Evolutionary conservation across 2,113 vertebrate species (phyloP), one percentile per base, ranked within the genome.

Genomic region (Daphoenositta chrysoptera): DNA sequence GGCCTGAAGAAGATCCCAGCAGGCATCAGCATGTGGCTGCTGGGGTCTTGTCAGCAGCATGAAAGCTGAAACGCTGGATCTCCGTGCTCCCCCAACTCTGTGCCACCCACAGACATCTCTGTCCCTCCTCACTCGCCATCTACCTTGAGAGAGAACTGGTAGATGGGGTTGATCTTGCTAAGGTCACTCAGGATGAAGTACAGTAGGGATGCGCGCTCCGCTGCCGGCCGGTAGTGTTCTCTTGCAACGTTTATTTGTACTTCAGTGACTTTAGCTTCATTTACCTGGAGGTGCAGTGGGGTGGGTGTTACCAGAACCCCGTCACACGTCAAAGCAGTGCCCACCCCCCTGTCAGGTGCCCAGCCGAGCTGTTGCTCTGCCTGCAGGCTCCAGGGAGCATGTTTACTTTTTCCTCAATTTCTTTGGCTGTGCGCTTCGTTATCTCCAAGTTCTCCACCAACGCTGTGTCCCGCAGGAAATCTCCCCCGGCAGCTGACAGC

Each of bases 121-220:
- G 54, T 60, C 26, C 63, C 30, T 45, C 44, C 71, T 39, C 6
- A 5, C 6, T 27, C 18, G 7, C 9, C 11, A 2, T 10, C 31
- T 70, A 98, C 98, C 98, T 98, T 98, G 50, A 98, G 97, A 0
- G 98, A 98, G 94, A 98, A 98, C 95, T 98, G 98, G 91, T 98
- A 98, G 93, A 98, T 97, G 93, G 98, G 98, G 90, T 98, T 98
- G 96, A 98, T 98, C 76, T 98, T 98, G 95, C 95, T 95, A 71
- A 98, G 98, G 94, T 98, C 98, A 1, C 97, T 98, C n/a, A 98
- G 96, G 64, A 98, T 98, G 93, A 98, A 98, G 95, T 98, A 98
- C 1, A 98, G 96, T 30, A 98, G 89, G 7, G 98, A 98, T 0
- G 98, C 98, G 2, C 98, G 83, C 82, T 93, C 97, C 0, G 98